Conservation (phyloP, 2,113 vertebrate species). For the Pyrgilauda ruficollis region DNA sequence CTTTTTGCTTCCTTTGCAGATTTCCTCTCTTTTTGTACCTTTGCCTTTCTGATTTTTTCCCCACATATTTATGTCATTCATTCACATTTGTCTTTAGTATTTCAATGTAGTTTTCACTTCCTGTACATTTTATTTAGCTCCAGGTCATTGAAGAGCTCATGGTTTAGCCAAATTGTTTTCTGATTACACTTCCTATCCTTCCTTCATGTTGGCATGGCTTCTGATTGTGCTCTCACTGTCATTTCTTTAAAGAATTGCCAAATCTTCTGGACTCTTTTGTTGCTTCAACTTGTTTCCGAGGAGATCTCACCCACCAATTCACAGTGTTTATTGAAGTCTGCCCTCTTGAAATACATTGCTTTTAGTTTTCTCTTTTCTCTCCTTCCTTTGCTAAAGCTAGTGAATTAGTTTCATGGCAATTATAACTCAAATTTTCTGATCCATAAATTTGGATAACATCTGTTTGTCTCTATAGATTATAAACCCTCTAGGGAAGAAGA, state of each 20-base stretch:
- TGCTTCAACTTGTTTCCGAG: constrained; percentile 64
- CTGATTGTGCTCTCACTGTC: constrained; percentile 64
- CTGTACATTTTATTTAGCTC: constrained; percentile 65
- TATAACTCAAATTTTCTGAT: neutral
- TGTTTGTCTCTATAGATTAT: neutral
- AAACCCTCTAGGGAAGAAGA: neutral
- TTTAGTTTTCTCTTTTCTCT: constrained; percentile 32
- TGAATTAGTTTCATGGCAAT: constrained; percentile 10
- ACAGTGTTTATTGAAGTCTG: constrained; percentile 54
- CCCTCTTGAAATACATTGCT: constrained; percentile 29
- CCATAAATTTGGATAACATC: neutral
- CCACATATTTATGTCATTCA: constrained; percentile 64
- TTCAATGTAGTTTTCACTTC: constrained; percentile 64
- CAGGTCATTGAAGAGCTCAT: constrained; percentile 62
- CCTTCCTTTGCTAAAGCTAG: constrained; percentile 21
- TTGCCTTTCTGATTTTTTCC: constrained; percentile 36
- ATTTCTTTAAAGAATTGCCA: constrained; percentile 72
- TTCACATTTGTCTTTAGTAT: constrained; percentile 41
- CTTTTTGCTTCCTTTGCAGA: constrained; percentile 49
- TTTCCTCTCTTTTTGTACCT: constrained; percentile 69
- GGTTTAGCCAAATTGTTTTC: constrained; percentile 63
- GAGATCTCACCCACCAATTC: constrained; percentile 55
- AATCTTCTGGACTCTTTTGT: constrained; percentile 60
- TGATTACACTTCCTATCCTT: constrained; percentile 70
- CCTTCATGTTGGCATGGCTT: constrained; percentile 67